Evolutionary conservation across 2,797 vertebrate species (phyloP).

Genomic region (Avahi laniger): DNA sequence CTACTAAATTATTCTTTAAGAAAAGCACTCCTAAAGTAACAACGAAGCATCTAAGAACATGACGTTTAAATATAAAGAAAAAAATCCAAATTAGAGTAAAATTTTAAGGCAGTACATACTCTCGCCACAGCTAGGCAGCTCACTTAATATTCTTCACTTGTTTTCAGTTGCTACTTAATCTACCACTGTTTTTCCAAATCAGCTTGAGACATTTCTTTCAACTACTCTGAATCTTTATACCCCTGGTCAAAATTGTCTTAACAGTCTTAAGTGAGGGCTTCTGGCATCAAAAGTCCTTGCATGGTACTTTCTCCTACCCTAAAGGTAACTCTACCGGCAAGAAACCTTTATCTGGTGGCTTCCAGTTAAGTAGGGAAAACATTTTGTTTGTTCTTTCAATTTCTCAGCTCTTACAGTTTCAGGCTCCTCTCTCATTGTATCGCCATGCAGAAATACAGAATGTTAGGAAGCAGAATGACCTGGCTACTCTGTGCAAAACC

Average conservation of each 20-base stretch:
- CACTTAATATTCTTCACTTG: neutral
- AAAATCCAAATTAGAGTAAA: neutral
- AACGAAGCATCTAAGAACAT: neutral
- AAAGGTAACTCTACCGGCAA: neutral
- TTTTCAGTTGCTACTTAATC: neutral
- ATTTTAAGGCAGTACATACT: neutral
- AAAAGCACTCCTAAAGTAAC: slow-evolving; percentile 26
- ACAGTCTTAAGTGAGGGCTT: neutral
- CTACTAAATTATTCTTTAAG: neutral
- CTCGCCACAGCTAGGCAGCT: neutral
- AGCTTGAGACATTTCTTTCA: neutral
- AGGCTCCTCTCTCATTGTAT: neutral
- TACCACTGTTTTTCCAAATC: neutral
- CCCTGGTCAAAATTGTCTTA: neutral
- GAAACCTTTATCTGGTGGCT: neutral
- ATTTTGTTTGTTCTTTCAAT: neutral
- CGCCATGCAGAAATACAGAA: neutral
- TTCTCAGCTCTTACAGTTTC: neutral
- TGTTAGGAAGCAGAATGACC: neutral
- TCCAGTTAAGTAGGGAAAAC: slow-evolving; percentile 18
- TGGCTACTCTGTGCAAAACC: neutral
- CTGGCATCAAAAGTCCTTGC: neutral
- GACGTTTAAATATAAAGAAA: slow-evolving; percentile 29
- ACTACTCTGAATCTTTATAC: neutral
- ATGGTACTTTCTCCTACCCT: neutral